These are phyloP conservation scores for Furcifer pardalis DNA, from an alignment of 2,797 vertebrate genomes.

Conservation along the genomic window DNA sequence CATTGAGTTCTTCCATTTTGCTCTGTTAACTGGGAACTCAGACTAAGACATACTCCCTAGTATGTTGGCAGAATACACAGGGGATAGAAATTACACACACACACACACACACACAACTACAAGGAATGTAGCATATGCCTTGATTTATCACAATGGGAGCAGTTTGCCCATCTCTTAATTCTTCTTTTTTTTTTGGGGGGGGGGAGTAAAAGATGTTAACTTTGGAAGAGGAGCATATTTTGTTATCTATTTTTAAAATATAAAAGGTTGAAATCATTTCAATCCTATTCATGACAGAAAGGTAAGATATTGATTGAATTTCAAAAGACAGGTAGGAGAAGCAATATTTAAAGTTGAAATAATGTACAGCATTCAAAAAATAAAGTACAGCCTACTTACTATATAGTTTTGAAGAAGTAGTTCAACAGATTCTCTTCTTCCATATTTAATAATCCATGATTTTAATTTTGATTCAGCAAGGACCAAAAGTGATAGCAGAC, in stretches of 20 bases:
- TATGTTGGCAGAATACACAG: too few species aligned
- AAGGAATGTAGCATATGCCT: conserved; percentile 2
- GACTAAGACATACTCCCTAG: background rate
- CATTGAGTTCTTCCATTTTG: background rate
- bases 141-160: background rate
- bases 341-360: background rate
- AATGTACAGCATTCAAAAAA: background rate
- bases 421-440: conserved; percentile 93
- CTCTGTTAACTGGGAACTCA: background rate
- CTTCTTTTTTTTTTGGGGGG: too few species aligned
- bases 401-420: conserved; percentile 92
- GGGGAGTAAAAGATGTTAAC: background rate
- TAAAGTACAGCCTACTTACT: conserved; percentile 78
- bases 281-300: too few species aligned
- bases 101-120: too few species aligned
- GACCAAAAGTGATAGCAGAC: conserved; percentile 91
- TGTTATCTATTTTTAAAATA: too few species aligned
- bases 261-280: too few species aligned
- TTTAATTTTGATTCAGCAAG: conserved; percentile 97
- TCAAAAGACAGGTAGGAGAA: too few species aligned
- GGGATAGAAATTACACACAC: too few species aligned
- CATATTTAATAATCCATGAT: conserved; percentile 99
- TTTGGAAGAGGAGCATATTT: background rate
- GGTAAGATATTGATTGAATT: too few species aligned
- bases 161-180: background rate